Base-by-base conservation (phyloP, 2,888 invertebrate species). In the Eucriotettix oculatus region DNA sequence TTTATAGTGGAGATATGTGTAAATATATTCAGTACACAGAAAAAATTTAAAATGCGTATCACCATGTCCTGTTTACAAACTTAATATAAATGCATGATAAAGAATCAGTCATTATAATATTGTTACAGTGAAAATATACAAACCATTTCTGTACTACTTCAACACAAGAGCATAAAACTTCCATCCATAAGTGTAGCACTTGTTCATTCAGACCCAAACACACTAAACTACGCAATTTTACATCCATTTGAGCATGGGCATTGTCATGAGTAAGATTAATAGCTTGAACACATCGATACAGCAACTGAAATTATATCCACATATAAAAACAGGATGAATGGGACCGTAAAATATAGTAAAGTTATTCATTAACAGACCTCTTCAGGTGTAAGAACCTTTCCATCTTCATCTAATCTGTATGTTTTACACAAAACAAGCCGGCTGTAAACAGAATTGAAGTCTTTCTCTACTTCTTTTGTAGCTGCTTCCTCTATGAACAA, bases 241-340 rank as follows among this genome's bases (percentile, higher is more conserved):
- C 96, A 77, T 99, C 99, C 94, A 98, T 96, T 78, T 97, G 97
- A 56, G 94, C 93, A 75, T 94, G 94, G 1, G 91, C 92, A 72
- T 89, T 87, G 72, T 97, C 96, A 73, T 99, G 99, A 9, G 93
- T 90, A 68, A 93, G 82, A 75, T 98, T 98, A 43, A 99, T 88
- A 17, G 92, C 85, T 74, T 98, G 96, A 10, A 99, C 95, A 73
- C 96, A 96, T 79, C 96, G 86, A 70, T 92, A 91, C 43, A 92
- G 75, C 62, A 92, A 75, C 81, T 83, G 68, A 58, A 75, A 74
- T 62, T 64, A 66, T 58, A 16, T 54, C 56, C 2, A 55, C 56
- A 57, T 55, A 57, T 40, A 29, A 29, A 7, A 29, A 29, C 2
- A 29, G 29, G 29, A 29, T 29, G 29, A 62, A 62, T 60, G 59